Conservation (phyloP, 2,888 invertebrate genomes). For the Leptinotarsa peninsularis region DNA sequence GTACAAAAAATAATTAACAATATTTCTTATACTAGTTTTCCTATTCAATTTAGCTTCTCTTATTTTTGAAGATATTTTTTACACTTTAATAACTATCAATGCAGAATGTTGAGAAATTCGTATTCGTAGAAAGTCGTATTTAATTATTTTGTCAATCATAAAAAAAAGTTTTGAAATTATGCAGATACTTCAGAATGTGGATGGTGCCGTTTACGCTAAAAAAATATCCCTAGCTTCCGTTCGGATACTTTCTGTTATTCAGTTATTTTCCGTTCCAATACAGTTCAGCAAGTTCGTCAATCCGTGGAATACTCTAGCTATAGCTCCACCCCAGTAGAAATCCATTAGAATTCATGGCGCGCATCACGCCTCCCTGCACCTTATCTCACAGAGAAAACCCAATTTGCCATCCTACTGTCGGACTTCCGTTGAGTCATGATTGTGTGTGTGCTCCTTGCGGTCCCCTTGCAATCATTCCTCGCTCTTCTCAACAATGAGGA, state of each 20-base stretch:
- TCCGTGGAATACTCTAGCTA: constrained; percentile 11
- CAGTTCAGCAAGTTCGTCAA: constrained; percentile 13
- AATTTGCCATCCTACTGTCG: constrained; percentile 53
- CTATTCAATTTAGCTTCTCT: too few species aligned
- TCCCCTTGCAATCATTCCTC: constrained; percentile 45
- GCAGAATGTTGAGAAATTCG: too few species aligned
- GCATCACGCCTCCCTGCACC: constrained; percentile 52
- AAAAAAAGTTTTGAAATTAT: too few species aligned
- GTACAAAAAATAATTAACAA: too few species aligned
- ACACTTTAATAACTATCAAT: too few species aligned
- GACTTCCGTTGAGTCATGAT: constrained; percentile 53
- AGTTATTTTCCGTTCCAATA: constrained; percentile 3
- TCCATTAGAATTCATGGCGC: constrained; percentile 54
- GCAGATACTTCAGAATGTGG: too few species aligned
- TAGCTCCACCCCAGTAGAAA: constrained; percentile 19
- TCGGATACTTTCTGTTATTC: constrained; percentile 9
- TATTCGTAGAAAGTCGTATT: too few species aligned
- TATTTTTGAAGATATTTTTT: too few species aligned
- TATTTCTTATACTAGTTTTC: too few species aligned
- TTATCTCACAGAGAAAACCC: constrained; percentile 57
- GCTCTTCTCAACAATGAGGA: constrained; percentile 33
- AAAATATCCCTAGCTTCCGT: background rate
- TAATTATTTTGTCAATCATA: too few species aligned
- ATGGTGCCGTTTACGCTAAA: background rate
- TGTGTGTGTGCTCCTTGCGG: constrained; percentile 36